Percentiles rank a stretch among this genome's conserved stretches.
Conservation (phyloP, 2,888 invertebrate genomes). For the Caenorhabditis sp. region DNA sequence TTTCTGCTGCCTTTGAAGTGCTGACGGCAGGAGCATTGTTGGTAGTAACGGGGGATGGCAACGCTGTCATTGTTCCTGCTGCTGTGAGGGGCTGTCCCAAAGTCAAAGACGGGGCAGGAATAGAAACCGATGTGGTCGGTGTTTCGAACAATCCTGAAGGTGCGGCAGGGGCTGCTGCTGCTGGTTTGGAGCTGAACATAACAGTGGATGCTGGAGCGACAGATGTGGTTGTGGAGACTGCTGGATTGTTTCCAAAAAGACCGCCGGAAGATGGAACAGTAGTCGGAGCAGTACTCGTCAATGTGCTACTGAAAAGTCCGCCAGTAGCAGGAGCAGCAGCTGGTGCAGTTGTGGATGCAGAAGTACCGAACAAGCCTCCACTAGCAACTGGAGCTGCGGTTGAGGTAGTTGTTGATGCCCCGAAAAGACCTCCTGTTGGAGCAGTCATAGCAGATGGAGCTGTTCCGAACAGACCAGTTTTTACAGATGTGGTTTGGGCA, state of each 20-base stretch:
- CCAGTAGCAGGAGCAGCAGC: constrained; percentile 10
- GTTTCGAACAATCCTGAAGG: constrained; percentile 24
- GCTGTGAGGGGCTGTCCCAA: not conserved
- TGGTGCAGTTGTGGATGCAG: not conserved
- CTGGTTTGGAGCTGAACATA: constrained; percentile 6
- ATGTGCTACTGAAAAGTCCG: constrained; percentile 22
- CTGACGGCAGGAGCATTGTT: not conserved
- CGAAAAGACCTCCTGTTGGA: not conserved
- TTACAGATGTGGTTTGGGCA: not conserved
- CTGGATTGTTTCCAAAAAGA: constrained; percentile 17
- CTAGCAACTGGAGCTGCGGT: constrained; percentile 1
- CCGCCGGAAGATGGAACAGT: constrained; percentile 28
- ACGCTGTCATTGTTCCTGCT: not conserved
- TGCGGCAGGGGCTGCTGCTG: not conserved
- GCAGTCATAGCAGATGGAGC: not conserved
- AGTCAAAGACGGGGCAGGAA: constrained; percentile 6
- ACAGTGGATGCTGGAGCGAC: not conserved
- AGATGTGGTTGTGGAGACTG: not conserved
- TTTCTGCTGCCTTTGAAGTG: constrained; percentile 37
- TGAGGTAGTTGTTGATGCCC: not conserved
- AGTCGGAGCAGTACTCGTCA: constrained; percentile 11
- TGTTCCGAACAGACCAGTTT: not conserved
- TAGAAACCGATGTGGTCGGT: not conserved
- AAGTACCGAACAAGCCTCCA: constrained; percentile 18
- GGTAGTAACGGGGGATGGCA: not conserved